Evolutionary conservation across 2,113 vertebrate genomes (phyloP), one percentile per base, ranked within the genome.

Genomic region (Perca schrenkii): DNA sequence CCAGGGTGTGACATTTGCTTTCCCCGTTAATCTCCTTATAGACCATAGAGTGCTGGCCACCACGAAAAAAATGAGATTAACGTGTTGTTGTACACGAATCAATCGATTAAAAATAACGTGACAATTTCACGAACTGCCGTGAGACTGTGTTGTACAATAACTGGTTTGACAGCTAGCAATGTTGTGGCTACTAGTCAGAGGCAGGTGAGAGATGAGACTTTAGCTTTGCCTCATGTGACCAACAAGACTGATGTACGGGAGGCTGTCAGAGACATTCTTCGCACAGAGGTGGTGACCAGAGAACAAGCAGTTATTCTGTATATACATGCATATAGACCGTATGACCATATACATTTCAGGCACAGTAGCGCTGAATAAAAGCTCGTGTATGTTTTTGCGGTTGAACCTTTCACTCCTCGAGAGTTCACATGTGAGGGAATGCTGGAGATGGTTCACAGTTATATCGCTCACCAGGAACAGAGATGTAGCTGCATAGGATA

Each of bases 361-460:
- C 8, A 34, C 34, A 50, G 36, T 53, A 63, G 25, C 36, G 12
- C 22, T 47, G 40, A 54, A 60, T 74, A 25, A 43, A 74, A 34
- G n/a, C 49, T 10, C 54, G 31, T 74, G 28, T 74, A 4, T 86
- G 62, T 83, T 62, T 83, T 79, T 88, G 22, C 89, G 95, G 94
- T 89, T 95, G 83, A 93, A 91, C 89, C 94, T 40, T 93, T 94
- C 87, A 91, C 86, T 36, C 94, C 92, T 15, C 53, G 82, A 75
- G 94, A 95, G 74, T 95, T 94, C 78, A 94, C 90, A 12, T 93
- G 92, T 57, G 87, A 89, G 46, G 94, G 91, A 75, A 95, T 95
- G 94, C 63, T 95, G 88, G 90, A 95, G 79, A 85, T 93, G 61
- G 81, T 95, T 67, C 79, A 71, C 22, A 77, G 65, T 83, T 95